Evolutionary conservation across 92 coral and sea anemone genomes (phyloP).

Genomic region (Umimayanthus kanabou): DNA sequence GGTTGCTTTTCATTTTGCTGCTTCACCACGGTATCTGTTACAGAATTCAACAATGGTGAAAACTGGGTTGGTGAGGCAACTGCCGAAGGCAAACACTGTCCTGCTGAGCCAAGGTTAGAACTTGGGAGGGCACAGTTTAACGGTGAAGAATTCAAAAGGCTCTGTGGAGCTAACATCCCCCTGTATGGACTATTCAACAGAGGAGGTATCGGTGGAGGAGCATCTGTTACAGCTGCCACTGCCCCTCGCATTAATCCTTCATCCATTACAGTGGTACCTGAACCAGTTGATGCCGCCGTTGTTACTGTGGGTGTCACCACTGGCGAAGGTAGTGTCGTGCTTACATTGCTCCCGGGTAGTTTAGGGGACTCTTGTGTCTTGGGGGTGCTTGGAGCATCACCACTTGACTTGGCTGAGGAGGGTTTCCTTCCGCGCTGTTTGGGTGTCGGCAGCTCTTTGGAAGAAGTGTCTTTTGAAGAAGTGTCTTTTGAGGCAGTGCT

Average conservation of each 20-base stretch:
- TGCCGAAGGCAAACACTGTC: not conserved
- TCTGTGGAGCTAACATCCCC: not conserved
- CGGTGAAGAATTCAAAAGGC: slow-evolving; percentile 20
- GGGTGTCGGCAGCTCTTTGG: slow-evolving; percentile 45
- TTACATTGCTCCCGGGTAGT: slow-evolving; percentile 9
- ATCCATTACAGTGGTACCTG: slow-evolving; percentile 44
- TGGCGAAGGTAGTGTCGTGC: slow-evolving; percentile 37
- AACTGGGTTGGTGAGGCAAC: not conserved
- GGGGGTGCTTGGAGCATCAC: slow-evolving; percentile 31
- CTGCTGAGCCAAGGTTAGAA: not conserved
- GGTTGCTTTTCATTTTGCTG: slow-evolving; percentile 36
- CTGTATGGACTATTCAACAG: not conserved
- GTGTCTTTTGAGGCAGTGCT: slow-evolving; percentile 29
- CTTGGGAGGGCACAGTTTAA: slow-evolving; percentile 33
- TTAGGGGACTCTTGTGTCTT: slow-evolving; percentile 51
- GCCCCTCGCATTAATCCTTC: slow-evolving; percentile 35
- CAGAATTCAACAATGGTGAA: not conserved
- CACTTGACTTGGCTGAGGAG: slow-evolving; percentile 66
- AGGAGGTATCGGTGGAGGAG: not conserved
- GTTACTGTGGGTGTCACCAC: slow-evolving; percentile 42
- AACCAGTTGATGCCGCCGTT: slow-evolving; percentile 43
- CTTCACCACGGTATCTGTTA: not conserved
- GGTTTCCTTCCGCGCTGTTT: slow-evolving; percentile 94
- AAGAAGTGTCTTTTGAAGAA: slow-evolving; percentile 15
- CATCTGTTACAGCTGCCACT: slow-evolving; percentile 22